Percentiles rank a stretch among this genome's conserved stretches.
Evolutionary conservation across 2,888 invertebrate genomes (phyloP).

Genomic region (Dione juno): DNA sequence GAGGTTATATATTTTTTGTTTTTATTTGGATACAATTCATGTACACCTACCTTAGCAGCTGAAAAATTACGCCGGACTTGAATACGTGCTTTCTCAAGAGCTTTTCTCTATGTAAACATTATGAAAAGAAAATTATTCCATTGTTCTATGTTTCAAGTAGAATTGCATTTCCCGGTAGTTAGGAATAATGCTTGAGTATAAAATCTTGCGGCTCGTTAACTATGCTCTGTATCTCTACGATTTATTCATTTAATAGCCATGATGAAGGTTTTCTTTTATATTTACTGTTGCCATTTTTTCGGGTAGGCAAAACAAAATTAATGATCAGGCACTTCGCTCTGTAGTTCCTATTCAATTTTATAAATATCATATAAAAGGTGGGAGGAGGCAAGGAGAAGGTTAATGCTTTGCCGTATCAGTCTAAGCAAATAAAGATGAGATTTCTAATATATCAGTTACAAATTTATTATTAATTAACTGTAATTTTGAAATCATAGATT

Average conservation of each 20-base stretch:
- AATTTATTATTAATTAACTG: neutral
- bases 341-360: too few species aligned
- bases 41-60: conserved; percentile 15
- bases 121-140: conserved; percentile 41
- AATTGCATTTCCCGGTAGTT: conserved; percentile 31
- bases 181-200: conserved; percentile 37
- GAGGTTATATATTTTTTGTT: neutral
- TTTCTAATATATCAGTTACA: neutral
- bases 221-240: neutral
- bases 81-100: conserved; percentile 22
- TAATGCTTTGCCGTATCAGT: too few species aligned
- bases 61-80: conserved; percentile 29
- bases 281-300: neutral
- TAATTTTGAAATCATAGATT: neutral
- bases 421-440: too few species aligned
- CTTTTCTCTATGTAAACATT: conserved; percentile 38
- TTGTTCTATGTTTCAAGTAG: conserved; percentile 39
- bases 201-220: conserved; percentile 31
- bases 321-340: too few species aligned
- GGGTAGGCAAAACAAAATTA: too few species aligned
- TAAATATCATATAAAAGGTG: too few species aligned
- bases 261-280: neutral
- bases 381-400: too few species aligned
- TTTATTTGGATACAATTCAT: neutral
- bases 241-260: conserved; percentile 1